phyloP scores from a whole-genome alignment of 2,888 invertebrate species.

The Drosophila siamana region DNA sequence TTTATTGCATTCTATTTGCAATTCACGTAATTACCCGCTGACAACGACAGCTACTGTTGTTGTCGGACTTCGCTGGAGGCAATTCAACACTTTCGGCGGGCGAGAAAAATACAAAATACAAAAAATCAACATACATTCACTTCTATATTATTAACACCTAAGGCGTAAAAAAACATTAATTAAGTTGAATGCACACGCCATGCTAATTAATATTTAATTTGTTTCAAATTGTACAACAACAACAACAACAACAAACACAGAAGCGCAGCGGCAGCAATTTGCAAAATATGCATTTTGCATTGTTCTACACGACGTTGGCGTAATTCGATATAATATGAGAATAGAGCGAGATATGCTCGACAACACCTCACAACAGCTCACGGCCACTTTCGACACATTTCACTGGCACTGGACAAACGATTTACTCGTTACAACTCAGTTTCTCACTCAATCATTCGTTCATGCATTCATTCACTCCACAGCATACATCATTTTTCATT shows the following conservation, averaged over 20 bases:
- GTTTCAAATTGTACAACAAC: constrained; percentile 49
- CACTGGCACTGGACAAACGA: background rate
- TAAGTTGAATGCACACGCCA: constrained; percentile 66
- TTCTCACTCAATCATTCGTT: background rate
- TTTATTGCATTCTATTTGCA: constrained; percentile 38
- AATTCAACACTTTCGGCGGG: constrained; percentile 7
- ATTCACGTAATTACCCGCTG: constrained; percentile 46
- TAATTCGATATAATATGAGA: constrained; percentile 3
- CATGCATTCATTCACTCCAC: constrained; percentile 12
- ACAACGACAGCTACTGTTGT: constrained; percentile 33
- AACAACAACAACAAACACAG: background rate
- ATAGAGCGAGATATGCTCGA: constrained; percentile 13
- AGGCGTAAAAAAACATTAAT: constrained; percentile 70
- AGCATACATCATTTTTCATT: constrained; percentile 23
- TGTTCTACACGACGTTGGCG: constrained; percentile 46
- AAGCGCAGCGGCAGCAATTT: no score
- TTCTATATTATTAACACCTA: constrained; percentile 70
- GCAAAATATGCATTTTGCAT: constrained; percentile 34
- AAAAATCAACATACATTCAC: constrained; percentile 29
- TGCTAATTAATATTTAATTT: constrained; percentile 74
- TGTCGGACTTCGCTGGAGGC: constrained; percentile 16
- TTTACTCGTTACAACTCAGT: background rate
- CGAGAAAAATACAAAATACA: constrained; percentile 14
- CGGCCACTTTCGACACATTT: constrained; percentile 18
- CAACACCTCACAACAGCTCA: background rate